phyloP scores from a whole-genome alignment of 2,888 invertebrate species.

The Hirtodrosophila confusa region DNA sequence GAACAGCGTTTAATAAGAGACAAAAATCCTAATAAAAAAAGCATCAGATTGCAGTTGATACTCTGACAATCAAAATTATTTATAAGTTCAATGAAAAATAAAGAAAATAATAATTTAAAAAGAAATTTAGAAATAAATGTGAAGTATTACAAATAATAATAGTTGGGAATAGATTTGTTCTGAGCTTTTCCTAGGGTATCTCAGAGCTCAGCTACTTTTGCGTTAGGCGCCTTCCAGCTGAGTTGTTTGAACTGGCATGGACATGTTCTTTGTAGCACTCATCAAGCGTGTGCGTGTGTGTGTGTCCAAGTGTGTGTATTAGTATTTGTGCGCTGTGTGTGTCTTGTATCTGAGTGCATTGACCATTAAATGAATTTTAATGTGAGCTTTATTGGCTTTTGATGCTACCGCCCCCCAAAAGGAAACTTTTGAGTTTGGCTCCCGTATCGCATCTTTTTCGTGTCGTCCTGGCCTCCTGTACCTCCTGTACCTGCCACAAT shows the following conservation, averaged over 20 bases:
- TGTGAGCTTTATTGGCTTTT: conserved; percentile 58
- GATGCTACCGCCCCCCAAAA: conserved; percentile 20
- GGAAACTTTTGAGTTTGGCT: conserved; percentile 17
- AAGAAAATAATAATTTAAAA: not conserved
- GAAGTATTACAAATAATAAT: too few species aligned
- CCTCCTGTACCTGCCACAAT: conserved; percentile 1
- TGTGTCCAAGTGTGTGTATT: conserved; percentile 3
- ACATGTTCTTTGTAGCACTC: conserved; percentile 19
- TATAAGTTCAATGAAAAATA: not conserved
- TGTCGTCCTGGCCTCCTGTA: too few species aligned
- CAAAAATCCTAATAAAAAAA: too few species aligned
- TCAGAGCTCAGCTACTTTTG: not conserved
- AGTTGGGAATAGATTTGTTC: too few species aligned
- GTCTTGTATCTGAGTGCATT: conserved; percentile 42
- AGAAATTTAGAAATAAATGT: too few species aligned
- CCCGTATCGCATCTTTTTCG: too few species aligned
- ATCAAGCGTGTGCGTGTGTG: conserved; percentile 1
- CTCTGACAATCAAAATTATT: too few species aligned
- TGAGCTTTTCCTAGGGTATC: conserved; percentile 1
- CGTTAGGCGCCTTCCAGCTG: not conserved
- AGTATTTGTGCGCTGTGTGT: not conserved
- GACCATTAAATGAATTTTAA: conserved; percentile 66
- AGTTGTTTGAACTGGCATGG: conserved; percentile 28
- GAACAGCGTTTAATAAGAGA: too few species aligned
- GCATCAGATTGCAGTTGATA: too few species aligned